Base-by-base conservation (phyloP, 2,888 invertebrate genomes). In the Melikaiella ostensackeni region DNA sequence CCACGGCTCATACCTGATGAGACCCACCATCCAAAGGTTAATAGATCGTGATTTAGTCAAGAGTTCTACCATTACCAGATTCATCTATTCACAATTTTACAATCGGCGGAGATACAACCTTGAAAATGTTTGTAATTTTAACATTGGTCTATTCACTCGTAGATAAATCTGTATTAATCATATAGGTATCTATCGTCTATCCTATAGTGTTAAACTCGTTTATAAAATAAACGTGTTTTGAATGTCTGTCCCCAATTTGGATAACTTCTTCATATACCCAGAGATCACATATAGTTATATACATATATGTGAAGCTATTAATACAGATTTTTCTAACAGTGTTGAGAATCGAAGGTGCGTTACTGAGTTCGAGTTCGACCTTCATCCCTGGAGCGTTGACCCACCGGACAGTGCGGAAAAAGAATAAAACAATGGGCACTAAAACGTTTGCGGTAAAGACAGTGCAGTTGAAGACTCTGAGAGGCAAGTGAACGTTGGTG, bases 331-430 rank as follows among this genome's bases (percentile, higher is more conserved):
- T 55, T 55, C 55, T 4, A 50, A 21, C 21, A 21, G 55, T 55
- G 9, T 55, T 21, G n/a, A 63, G 63, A 63, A 63, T 21, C 35
- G 63, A 55, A 55, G 55, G 55, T 55, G 55, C 55, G 55, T 55
- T 55, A 66, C 24, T 30, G 27, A 50, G n/a, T 50, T 42, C 38
- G 66, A 66, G 27, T 66, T 50, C 75, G 75, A 75, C 61, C 76
- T 62, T 78, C 74, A 62, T 64, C 50, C 75, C 46, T 75, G 79
- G 80, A 80, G 74, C 82, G 61, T 81, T 82, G 81, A 81, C 82
- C 81, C 66, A 63, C 7, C 38, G 27, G 50, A 79, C 66, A 63
- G 63, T 62, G 66, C 46, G 77, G 76, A 75, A 78, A 76, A 79
- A n/a, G 50, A 70, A 70, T 50, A 70, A 70, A 50, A 70, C 70